A percentile compares a stretch with the other conserved stretches of the same genome.
These are phyloP conservation scores for Campaea margaritaria DNA, from an alignment of 2,888 invertebrate species.

Conservation along the genomic window DNA sequence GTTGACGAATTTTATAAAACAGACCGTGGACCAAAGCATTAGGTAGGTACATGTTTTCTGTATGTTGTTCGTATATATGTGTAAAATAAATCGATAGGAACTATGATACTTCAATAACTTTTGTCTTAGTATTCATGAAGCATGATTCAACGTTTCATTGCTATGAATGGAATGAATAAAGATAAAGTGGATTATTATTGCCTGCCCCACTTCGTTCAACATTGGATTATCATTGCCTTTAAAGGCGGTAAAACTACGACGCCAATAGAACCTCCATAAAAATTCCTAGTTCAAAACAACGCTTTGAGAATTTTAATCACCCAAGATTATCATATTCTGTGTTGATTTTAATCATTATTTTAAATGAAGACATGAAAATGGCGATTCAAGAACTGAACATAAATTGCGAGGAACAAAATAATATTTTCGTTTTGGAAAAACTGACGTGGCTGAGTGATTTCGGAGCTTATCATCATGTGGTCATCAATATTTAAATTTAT, in stretches of 20 bases:
- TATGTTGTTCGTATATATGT: too few relatives aligned
- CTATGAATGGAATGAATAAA: constrained; percentile 1
- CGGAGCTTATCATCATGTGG: constrained; percentile 19
- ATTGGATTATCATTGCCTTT: constrained; percentile 22
- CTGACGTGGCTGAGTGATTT: constrained; percentile 22
- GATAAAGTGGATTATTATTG: constrained; percentile 4
- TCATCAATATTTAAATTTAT: constrained; percentile 29
- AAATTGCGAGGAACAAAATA: background rate
- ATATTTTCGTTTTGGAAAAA: constrained; percentile 2
- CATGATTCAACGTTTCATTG: background rate
- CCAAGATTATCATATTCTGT: background rate
- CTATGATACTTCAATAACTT: too few relatives aligned
- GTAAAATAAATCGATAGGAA: too few relatives aligned
- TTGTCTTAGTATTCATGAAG: too few relatives aligned
- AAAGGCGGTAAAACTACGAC: constrained; percentile 22
- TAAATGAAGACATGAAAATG: background rate
- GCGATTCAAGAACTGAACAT: background rate
- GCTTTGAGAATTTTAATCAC: constrained; percentile 16
- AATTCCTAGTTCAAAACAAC: constrained; percentile 5
- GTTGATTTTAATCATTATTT: background rate
- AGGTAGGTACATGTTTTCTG: too few relatives aligned
- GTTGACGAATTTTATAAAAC: too few relatives aligned
- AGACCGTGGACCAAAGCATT: too few relatives aligned
- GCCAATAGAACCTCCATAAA: constrained; percentile 9
- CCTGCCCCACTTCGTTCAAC: constrained; percentile 12